Evolutionary conservation across 2,888 invertebrate genomes (phyloP), one percentile per base, ranked within the genome.

Genomic region (Strigamia crassipes): DNA sequence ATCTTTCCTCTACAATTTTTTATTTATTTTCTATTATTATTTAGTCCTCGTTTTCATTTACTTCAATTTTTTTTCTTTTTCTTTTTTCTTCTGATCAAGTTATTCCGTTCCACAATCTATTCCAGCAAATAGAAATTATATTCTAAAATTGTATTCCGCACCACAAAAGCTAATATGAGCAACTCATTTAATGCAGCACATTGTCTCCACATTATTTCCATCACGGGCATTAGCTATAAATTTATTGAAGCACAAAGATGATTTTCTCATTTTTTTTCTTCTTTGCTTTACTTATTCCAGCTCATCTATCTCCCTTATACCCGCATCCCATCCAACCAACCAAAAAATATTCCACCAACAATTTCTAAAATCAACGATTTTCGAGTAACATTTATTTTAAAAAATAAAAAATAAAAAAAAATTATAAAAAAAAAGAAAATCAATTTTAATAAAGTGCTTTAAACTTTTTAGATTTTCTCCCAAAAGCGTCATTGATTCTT

Each of bases 181-280:
- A 73, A 73, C 73, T 73, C 73, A 73, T 73, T 73, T 31, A 73
- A 73, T 73, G 73, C 73, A 73, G 73, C 73, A 73, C 73, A 73
- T 73, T 73, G 73, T 73, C 73, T 73, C 13, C 73, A 73, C 73
- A 73, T 73, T 31, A 73, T 73, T 73, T 73, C 73, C 73, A 31
- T 73, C 73, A 31, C 31, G 73, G 23, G 73, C 73, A 73, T 31
- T 73, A 73, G 73, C 73, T 73, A 73, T 73, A 73, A 73, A 73
- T 73, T 73, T 73, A 73, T 73, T 73, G 73, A 73, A 73, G 73
- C 73, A 73, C 73, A 73, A 73, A 73, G 31, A 73, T 23, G 23
- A 15, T 23, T 13, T 27, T 73, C 27, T 27, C 3, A 1, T 27
- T 73, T 73, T 51, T 56, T 18, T 38, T 38, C 38, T 38, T 18